These are phyloP conservation scores for Sandelia bainsii DNA, from an alignment of 2,797 vertebrate species.

Conservation along the genomic window DNA sequence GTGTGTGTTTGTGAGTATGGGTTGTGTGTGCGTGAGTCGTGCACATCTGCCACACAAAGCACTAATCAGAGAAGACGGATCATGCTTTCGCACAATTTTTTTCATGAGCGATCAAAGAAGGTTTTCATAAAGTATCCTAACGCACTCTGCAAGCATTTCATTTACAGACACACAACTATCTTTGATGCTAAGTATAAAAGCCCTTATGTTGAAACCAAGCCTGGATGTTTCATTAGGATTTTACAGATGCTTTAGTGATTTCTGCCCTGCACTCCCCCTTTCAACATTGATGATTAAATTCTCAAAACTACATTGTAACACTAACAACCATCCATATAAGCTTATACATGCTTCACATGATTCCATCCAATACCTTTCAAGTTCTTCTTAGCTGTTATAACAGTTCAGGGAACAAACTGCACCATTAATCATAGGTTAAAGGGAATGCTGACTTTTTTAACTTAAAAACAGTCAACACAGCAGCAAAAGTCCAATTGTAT, in stretches of 20 bases:
- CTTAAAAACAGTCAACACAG: constrained; percentile 19
- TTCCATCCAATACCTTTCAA: constrained; percentile 21
- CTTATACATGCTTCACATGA: constrained; percentile 7
- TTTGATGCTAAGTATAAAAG: constrained; percentile 8
- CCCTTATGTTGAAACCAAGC: neutral
- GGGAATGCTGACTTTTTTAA: constrained; percentile 31
- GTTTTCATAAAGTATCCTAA: constrained; percentile 9
- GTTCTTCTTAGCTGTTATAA: constrained; percentile 18
- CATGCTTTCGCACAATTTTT: constrained; percentile 31
- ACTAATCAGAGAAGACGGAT: constrained; percentile 43
- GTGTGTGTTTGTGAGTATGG: constrained; percentile 18
- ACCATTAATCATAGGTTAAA: constrained; percentile 51
- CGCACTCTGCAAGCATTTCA: neutral
- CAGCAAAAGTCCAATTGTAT: constrained; percentile 42
- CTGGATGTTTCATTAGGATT: constrained; percentile 20
- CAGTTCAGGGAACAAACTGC: constrained; percentile 34
- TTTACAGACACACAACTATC: constrained; percentile 15
- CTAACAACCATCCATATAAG: neutral
- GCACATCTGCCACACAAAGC: constrained; percentile 27
- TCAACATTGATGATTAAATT: constrained; percentile 19
- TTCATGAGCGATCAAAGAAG: constrained; percentile 16
- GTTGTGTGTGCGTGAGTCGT: neutral
- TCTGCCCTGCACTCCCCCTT: constrained; percentile 4
- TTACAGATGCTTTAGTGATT: constrained; percentile 24
- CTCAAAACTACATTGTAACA: constrained; percentile 22